phyloP scores from a whole-genome alignment of 2,888 invertebrate species.

The Euplexia lucipara region DNA sequence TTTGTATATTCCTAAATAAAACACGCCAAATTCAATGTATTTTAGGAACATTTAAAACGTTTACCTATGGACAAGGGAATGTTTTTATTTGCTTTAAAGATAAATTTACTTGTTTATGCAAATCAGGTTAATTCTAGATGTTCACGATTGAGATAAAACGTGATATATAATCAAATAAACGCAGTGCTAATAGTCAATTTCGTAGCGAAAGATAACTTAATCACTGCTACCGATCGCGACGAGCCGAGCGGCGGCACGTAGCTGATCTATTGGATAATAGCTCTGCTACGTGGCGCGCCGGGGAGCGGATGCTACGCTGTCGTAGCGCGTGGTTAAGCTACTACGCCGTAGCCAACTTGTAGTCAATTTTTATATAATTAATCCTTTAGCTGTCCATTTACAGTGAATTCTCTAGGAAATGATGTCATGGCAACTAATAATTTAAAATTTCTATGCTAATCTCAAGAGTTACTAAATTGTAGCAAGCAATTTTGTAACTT shows the following conservation, averaged over 20 bases:
- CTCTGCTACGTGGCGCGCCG: slow-evolving; percentile 19
- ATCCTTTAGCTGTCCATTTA: neutral
- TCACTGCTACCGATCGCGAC: slow-evolving; percentile 8
- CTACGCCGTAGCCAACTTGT: slow-evolving; percentile 12
- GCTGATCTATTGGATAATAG: slow-evolving; percentile 8
- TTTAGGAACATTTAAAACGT: too few species aligned
- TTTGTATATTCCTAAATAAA: neutral
- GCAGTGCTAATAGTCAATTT: slow-evolving; percentile 26
- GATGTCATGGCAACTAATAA: too few species aligned
- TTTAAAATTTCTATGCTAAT: too few species aligned
- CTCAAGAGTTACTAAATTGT: too few species aligned
- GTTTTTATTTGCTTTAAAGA: neutral
- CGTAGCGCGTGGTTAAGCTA: slow-evolving; percentile 13
- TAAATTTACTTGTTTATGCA: neutral
- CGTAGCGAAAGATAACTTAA: slow-evolving; percentile 26
- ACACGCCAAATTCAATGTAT: neutral
- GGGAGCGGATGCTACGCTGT: too few species aligned
- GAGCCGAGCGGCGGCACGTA: slow-evolving; percentile 16
- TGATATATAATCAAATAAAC: slow-evolving; percentile 25
- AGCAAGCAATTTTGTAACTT: too few species aligned
- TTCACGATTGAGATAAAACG: neutral
- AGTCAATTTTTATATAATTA: slow-evolving; percentile 1
- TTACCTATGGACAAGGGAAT: too few species aligned
- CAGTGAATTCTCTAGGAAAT: neutral
- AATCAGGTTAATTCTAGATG: neutral